Evolutionary conservation across 2,888 invertebrate genomes (phyloP), one percentile per base, ranked within the genome.

Genomic region (Drosophila pseudotakahashii): DNA sequence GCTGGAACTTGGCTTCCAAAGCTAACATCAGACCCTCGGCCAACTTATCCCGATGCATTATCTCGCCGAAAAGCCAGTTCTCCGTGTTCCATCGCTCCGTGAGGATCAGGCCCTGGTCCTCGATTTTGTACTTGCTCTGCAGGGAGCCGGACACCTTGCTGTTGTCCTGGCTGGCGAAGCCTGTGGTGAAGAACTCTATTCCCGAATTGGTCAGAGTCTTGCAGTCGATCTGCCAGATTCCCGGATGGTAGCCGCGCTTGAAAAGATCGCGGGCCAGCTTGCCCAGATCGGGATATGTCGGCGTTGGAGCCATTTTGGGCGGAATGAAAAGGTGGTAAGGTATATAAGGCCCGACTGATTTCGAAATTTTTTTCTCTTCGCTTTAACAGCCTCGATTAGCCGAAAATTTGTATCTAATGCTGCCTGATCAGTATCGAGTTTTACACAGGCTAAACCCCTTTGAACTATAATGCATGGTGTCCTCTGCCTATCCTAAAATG

Each of bases 21-120:
- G 97, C 95, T 64, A 98, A 88, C 92, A 98, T 98, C 58, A 98
- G 94, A 58, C 99, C 99, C 83, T 97, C 94, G 41, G 96, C 94
- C 77, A 98, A 93, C 92, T 98, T 96, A 92, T 99, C 98, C 89
- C 96, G 95, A 54, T 98, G 94, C 53, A 96, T 95, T 61, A 98
- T 94, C 91, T 98, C 98, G 41, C 98, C 97, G 74, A 94, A 95
- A 72, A 99, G 93, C 70, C 96, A 95, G 93, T 98, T 99, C 91
- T 98, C 98, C 36, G 99, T 99, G 92, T 97, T 98, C 99, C 99
- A 99, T 92, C 97, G 98, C 92, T 99, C 99, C 80, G 97, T 96
- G 92, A 99, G 96, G 50, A 97, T 97, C 66, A 98, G 91, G 77
- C 98, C 97, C 88, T 96, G 96, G 88, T 97, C 96, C 89, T 96